phyloP scores from a whole-genome alignment of 1,140 invertebrate species.

The Rhopalosiphum padi region DNA sequence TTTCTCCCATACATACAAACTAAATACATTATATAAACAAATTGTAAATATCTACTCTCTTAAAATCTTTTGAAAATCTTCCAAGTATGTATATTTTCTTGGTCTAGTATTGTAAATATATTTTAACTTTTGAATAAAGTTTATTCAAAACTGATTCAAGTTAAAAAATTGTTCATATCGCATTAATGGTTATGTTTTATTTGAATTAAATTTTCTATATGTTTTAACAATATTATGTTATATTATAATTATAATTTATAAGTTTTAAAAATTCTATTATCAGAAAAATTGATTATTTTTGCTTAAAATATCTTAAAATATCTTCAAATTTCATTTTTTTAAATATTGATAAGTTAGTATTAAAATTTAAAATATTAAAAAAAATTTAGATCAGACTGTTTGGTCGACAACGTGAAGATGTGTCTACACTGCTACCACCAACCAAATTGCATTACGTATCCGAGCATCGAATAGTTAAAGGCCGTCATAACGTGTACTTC shows the following conservation, averaged over 20 bases:
- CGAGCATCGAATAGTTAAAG: slow-evolving; percentile 70
- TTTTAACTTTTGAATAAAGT: not conserved
- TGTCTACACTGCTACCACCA: slow-evolving; percentile 70
- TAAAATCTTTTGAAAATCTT: not conserved
- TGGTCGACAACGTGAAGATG: slow-evolving; percentile 72
- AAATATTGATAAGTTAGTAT: not conserved
- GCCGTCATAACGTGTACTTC: slow-evolving; percentile 77
- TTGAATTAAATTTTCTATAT: not conserved
- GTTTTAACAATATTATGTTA: not conserved
- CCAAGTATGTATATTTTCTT: not conserved
- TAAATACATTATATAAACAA: not conserved
- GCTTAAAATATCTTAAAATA: not conserved
- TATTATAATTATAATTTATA: too few species aligned
- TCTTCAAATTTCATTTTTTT: not conserved
- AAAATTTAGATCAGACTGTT: slow-evolving; percentile 67
- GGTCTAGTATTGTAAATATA: not conserved
- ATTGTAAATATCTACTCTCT: not conserved
- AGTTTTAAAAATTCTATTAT: not conserved
- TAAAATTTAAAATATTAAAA: not conserved
- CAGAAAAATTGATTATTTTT: not conserved
- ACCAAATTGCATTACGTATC: slow-evolving; percentile 72
- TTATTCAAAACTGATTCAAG: not conserved
- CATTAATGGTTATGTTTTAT: not conserved
- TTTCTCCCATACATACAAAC: not conserved
- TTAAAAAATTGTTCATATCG: not conserved